Conservation (phyloP, 2,888 invertebrate genomes). For the Pachliopta kotzebuea region DNA sequence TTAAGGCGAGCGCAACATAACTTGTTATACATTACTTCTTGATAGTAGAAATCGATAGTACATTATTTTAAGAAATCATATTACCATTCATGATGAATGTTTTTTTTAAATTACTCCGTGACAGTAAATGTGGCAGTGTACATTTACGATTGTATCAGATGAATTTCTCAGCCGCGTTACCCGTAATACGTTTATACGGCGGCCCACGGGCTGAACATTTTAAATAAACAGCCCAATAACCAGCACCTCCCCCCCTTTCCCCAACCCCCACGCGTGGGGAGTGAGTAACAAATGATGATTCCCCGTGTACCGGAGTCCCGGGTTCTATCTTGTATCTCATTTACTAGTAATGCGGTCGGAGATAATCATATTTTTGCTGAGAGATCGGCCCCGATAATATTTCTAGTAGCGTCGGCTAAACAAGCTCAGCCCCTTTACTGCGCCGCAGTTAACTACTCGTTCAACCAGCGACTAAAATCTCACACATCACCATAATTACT, state of each 20-base stretch:
- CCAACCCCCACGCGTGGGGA: slow-evolving; percentile 24
- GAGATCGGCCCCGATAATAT: slow-evolving; percentile 67
- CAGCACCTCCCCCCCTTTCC: too few relatives aligned
- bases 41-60: too few relatives aligned
- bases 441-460: too few relatives aligned
- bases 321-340: slow-evolving; percentile 62
- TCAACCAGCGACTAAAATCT: too few relatives aligned
- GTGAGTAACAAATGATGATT: slow-evolving; percentile 30
- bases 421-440: too few relatives aligned
- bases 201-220: slow-evolving; percentile 22
- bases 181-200: slow-evolving; percentile 28
- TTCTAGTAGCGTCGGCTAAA: slow-evolving; percentile 47
- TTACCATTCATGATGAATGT: too few relatives aligned
- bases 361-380: slow-evolving; percentile 70
- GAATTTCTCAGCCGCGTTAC: slow-evolving; percentile 17
- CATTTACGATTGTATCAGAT: slow-evolving; percentile 13
- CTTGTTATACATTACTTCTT: too few relatives aligned
- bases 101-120: too few relatives aligned
- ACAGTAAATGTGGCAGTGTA: too few relatives aligned
- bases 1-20: too few relatives aligned
- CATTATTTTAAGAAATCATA: too few relatives aligned
- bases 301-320: slow-evolving; percentile 33
- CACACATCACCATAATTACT: too few relatives aligned
- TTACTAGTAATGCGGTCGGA: slow-evolving; percentile 58
- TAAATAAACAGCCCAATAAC: slow-evolving; percentile 28